Evolutionary conservation across 2,797 vertebrate species (phyloP).

Genomic region (Scleropages formosus): DNA sequence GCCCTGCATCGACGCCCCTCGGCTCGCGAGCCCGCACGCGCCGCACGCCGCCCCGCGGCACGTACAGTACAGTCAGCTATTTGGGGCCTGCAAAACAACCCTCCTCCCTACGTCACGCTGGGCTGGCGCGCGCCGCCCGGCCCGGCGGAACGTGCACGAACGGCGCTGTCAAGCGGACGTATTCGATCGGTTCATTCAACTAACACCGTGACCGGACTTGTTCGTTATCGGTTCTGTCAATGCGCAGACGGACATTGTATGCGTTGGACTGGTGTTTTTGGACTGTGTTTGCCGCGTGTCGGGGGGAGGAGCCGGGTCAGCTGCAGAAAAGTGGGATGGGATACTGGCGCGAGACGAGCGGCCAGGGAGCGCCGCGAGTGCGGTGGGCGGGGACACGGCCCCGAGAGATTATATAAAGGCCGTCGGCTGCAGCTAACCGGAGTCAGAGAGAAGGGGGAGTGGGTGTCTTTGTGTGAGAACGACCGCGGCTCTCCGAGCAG

Average conservation of each 20-base stretch:
- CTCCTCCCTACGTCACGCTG: conserved; percentile 20
- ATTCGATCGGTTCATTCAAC: background rate
- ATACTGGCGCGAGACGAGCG: background rate
- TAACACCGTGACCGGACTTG: background rate
- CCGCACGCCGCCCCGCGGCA: conserved; percentile 20
- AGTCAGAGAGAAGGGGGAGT: conserved; percentile 54
- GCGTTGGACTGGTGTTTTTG: background rate
- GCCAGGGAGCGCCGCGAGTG: no score
- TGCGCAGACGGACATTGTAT: background rate
- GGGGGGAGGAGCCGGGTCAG: conserved; percentile 20
- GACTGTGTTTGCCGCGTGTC: background rate
- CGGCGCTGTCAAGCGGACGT: no score
- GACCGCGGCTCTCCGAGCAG: conserved; percentile 65
- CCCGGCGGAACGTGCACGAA: no score
- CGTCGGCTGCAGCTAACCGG: conserved; percentile 29
- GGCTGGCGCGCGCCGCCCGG: background rate
- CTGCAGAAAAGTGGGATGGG: conserved; percentile 23
- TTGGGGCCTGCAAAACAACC: conserved; percentile 1
- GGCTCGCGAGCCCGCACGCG: conserved; percentile 3
- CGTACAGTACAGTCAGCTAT: conserved; percentile 5
- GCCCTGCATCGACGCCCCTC: background rate
- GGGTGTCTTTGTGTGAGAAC: conserved; percentile 34
- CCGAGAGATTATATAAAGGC: conserved; percentile 45
- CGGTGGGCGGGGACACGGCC: conserved; percentile 8
- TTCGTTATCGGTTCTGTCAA: no score